Conservation (phyloP, 2,113 vertebrate species). For the Girardinichthys multiradiatus region DNA sequence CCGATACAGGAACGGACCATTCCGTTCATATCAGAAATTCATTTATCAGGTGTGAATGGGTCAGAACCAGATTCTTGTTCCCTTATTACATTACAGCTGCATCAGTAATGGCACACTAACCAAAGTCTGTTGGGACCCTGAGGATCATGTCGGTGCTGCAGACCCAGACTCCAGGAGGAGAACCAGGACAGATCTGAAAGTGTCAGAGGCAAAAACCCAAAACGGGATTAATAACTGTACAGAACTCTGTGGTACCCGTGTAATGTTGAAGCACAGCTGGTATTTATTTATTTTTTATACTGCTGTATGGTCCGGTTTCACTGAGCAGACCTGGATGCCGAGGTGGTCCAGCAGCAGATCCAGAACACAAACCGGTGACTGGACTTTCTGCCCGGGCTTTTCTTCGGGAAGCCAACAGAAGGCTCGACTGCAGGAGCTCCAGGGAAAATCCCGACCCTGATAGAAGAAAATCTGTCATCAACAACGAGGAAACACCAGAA, state of each 20-base stretch:
- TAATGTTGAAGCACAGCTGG: background rate
- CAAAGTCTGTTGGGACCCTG: constrained; percentile 76
- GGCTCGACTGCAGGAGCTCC: constrained; percentile 90
- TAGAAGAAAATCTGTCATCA: background rate
- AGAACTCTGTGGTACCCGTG: background rate
- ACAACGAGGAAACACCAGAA: background rate
- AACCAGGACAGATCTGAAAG: constrained; percentile 87
- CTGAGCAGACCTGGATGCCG: constrained; percentile 77
- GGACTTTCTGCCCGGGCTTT: constrained; percentile 63
- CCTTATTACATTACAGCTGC: too few species aligned
- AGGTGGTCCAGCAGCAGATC: constrained; percentile 86
- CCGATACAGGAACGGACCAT: too few species aligned
- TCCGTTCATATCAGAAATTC: too few species aligned
- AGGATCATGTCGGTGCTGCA: constrained; percentile 95
- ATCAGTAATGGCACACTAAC: constrained; percentile 69
- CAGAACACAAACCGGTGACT: constrained; percentile 88
- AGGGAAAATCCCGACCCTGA: constrained; percentile 93
- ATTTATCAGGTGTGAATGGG: too few species aligned
- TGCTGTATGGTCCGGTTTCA: background rate
- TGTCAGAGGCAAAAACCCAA: too few species aligned
- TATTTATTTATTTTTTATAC: background rate
- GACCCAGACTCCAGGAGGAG: constrained; percentile 93
- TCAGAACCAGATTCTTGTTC: too few species aligned
- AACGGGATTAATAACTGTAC: background rate
- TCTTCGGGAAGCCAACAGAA: constrained; percentile 89